A percentile compares a stretch with the other conserved stretches of the same genome.
Evolutionary conservation across 2,888 invertebrate genomes (phyloP).

Genomic region (Hypena proboscidalis): DNA sequence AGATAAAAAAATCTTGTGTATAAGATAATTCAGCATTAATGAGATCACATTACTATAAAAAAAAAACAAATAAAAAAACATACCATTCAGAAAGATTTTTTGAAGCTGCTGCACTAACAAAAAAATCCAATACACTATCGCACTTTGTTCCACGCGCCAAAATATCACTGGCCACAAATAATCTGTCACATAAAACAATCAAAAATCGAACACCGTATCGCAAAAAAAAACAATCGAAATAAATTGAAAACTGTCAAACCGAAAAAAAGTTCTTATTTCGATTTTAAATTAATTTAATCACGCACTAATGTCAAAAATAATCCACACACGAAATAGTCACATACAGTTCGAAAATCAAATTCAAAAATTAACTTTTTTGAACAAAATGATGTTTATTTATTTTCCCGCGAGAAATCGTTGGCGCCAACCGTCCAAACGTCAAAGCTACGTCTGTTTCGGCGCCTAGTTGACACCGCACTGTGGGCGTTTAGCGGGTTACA

Average conservation of each 20-base stretch:
- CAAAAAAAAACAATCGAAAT: not conserved
- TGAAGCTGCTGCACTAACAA: not conserved
- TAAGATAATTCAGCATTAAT: too few species aligned
- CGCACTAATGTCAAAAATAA: constrained; percentile 8
- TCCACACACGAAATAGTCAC: not conserved
- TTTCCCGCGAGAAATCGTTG: constrained; percentile 37
- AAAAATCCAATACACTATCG: constrained; percentile 12
- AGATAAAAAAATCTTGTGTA: too few species aligned
- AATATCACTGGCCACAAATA: constrained; percentile 8
- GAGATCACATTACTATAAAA: too few species aligned
- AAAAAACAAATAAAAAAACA: not conserved
- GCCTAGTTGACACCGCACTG: constrained; percentile 57
- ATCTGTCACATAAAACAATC: not conserved
- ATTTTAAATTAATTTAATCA: not conserved
- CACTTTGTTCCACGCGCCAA: not conserved
- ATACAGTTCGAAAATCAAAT: constrained; percentile 7
- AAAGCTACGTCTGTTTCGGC: constrained; percentile 50
- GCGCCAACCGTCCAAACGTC: constrained; percentile 48
- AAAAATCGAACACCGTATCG: not conserved
- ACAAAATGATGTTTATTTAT: constrained; percentile 15
- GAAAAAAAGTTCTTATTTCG: constrained; percentile 3
- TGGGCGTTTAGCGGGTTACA: constrained; percentile 32
- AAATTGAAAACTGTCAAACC: constrained; percentile 3
- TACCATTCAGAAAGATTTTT: constrained; percentile 4
- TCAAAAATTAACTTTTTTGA: constrained; percentile 19